Percentiles rank a stretch among this genome's conserved stretches.
These are phyloP conservation scores for Eupithecia dodoneata DNA, from an alignment of 2,888 invertebrate genomes.

Conservation along the genomic window DNA sequence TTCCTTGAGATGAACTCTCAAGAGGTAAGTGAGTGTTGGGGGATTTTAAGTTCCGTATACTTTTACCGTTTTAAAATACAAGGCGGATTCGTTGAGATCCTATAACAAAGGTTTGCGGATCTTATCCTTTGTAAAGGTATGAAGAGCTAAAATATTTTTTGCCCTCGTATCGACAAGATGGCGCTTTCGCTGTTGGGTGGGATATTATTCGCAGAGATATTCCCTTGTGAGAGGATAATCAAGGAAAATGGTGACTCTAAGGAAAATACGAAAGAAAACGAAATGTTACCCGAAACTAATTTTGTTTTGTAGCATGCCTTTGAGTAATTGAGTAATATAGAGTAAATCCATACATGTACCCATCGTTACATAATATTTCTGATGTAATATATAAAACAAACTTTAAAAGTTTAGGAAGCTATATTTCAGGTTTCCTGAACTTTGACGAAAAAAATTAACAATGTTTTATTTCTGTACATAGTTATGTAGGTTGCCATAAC, in stretches of 20 bases:
- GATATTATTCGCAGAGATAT: neutral
- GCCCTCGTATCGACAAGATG: neutral
- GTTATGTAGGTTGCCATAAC: too few relatives aligned
- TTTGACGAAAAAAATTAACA: neutral
- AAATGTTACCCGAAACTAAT: neutral
- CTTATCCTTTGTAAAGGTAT: neutral
- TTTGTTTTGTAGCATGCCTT: neutral
- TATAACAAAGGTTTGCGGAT: neutral
- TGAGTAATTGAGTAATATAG: too few relatives aligned
- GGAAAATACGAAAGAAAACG: neutral
- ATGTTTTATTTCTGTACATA: too few relatives aligned
- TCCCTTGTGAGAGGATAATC: neutral
- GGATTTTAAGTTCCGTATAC: slow-evolving; percentile 2
- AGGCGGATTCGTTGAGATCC: neutral
- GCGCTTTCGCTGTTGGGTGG: neutral
- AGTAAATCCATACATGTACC: too few relatives aligned
- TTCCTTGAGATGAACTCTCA: slow-evolving; percentile 26
- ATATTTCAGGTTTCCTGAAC: neutral
- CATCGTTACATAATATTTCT: neutral
- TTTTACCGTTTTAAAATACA: neutral
- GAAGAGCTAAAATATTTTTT: neutral
- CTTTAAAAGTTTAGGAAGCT: too few relatives aligned
- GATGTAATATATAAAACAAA: neutral
- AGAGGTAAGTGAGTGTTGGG: slow-evolving; percentile 7
- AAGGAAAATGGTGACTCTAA: neutral